These are phyloP conservation scores for Urocynchramus pylzowi DNA, from an alignment of 2,113 vertebrate genomes.

Conservation along the genomic window DNA sequence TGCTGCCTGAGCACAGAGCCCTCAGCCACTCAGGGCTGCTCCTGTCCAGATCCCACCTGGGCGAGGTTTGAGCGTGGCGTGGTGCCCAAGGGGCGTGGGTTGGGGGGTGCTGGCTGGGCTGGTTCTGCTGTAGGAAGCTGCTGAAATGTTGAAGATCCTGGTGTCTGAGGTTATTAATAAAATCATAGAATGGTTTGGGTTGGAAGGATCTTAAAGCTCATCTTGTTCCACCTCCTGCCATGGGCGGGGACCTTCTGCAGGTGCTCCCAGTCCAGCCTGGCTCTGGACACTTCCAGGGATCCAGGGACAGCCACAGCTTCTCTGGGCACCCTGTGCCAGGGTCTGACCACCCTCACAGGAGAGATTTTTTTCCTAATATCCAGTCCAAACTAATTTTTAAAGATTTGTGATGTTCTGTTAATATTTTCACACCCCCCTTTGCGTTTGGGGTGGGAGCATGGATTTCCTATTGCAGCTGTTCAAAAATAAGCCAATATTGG, in stretches of 20 bases:
- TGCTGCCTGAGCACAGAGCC: not conserved
- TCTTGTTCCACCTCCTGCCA: not conserved
- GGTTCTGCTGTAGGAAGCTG: not conserved
- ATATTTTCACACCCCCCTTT: rapidly evolving
- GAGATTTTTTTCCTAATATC: not conserved
- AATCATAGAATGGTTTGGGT: not conserved
- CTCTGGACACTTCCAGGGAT: not conserved
- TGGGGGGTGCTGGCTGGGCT: rapidly evolving
- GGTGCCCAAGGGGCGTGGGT: rapidly evolving
- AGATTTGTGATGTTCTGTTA: not conserved
- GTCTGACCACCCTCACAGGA: rapidly evolving
- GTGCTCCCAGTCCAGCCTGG: not conserved
- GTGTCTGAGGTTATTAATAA: rapidly evolving
- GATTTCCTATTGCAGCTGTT: not conserved
- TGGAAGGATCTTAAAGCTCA: not conserved
- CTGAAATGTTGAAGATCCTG: not conserved
- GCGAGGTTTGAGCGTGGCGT: rapidly evolving
- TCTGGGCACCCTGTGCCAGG: not conserved
- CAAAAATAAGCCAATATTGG: not conserved
- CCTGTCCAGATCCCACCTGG: rapidly evolving
- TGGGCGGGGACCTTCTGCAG: not conserved
- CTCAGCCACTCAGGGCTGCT: rapidly evolving
- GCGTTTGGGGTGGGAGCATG: rapidly evolving
- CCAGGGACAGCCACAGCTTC: not conserved
- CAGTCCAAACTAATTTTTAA: not conserved